Evolutionary conservation across 2,888 invertebrate genomes (phyloP), one percentile per base, ranked within the genome.

Genomic region (Hirudinaria manillensis): DNA sequence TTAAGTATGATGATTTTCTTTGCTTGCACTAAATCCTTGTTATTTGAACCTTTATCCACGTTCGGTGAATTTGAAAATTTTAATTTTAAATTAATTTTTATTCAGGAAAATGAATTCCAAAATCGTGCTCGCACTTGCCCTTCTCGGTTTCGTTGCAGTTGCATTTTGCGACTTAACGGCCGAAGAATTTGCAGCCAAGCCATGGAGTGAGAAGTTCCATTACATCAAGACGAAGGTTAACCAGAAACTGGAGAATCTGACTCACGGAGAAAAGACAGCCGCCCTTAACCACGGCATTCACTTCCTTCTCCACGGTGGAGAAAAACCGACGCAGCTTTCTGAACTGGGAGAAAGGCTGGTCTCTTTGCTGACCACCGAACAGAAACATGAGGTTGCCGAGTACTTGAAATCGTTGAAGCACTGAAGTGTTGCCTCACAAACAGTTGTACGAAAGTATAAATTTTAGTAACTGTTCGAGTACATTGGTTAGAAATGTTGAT

Each of bases 61-160:
- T 45, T 16, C 16, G 45, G 16, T 45, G 38, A 38, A 38, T 38
- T 38, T 6, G 38, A 38, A 3, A 6, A 38, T 38, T n/a, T 38
- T 38, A 38, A 38, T 38, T 38, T 38, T 3, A 38, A 10, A 38
- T 38, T 16, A 45, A 10, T 45, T 45, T 45, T 1, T 16, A 45
- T 45, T 45, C 61, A 24, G 6, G 24, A 61, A 61, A 6, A 61
- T 61, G 61, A 27, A 16, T 61, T 24, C 24, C 1, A 61, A 61
- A 61, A 61, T 61, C 61, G 13, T 61, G 61, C 10, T 61, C 13
- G 61, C 61, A 21, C 7, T 61, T 24, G 61, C 21, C 29, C 61
- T 61, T 29, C 29, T 61, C 6, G 61, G 61, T 7, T 61, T 61
- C 61, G 61, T 61, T 7, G 61, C 61, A n/a, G 61, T 61, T 24